Base-by-base conservation (phyloP, 2,113 vertebrate genomes). In the Neoarius graeffei region DNA sequence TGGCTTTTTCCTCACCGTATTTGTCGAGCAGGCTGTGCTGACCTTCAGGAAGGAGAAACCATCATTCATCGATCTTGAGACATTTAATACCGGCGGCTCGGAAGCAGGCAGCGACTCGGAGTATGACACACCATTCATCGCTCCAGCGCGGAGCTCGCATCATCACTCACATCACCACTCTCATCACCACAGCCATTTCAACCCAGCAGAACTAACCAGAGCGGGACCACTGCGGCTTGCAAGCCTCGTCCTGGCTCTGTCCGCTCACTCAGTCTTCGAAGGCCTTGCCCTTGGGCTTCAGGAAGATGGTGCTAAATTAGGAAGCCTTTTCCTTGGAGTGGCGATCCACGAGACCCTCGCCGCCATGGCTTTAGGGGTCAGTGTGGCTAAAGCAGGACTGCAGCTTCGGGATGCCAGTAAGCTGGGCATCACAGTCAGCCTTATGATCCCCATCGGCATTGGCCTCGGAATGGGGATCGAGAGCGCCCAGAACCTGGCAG, bases 91-190 rank as follows among this genome's bases (percentile, higher is more conserved):
- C 0, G 94, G 93, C 0, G 96, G 96, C 27, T 98, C 97, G 0
- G 97, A 99, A 1, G 95, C 82, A 0, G 98, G 97, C 87, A 99
- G 98, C 0, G 98, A 99, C 95, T 99, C 98, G 0, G 98, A 99
- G 84, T 97, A 96, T 0, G 98, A 99, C 91, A 96, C 97, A 0
- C 97, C 98, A 14, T 98, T 99, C 92, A 93, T 97, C 2, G 93
- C 94, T 0, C 50, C 95, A 0, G 0, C 94, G 0, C 93, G 91
- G 0, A 92, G 92, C 3, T 93, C 89, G 1, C 25, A 82, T 0
- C 92, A 93, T 1, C 94, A 88, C 5, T 60, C 71, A 4, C 20
- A 89, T 0, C 90, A 62, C n/a, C 92, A 90, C 0, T 95, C 92
- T 0, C 88, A 94, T 17, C 89, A 86, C 9, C 95, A 96, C 0